These are phyloP conservation scores for Pecten maximus DNA, from an alignment of 2,888 invertebrate species.

Conservation along the genomic window DNA sequence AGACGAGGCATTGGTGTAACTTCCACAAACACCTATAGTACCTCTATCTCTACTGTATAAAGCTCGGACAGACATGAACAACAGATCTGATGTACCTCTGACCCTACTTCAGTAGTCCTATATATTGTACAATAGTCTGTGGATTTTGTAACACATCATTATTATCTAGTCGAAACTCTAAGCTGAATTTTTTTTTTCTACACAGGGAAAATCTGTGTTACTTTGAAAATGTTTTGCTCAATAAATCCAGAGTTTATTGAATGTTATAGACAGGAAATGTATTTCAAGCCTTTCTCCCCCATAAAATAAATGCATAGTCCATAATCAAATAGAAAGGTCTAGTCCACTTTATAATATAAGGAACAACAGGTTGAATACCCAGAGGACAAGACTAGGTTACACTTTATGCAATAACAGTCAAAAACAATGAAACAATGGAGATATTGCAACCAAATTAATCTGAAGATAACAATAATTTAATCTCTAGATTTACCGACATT, in stretches of 20 bases:
- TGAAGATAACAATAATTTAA: neutral
- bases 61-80: neutral
- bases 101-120: too few relatives aligned
- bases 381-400: neutral
- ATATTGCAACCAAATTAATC: neutral
- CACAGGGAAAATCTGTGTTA: neutral
- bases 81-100: too few relatives aligned
- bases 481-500: neutral
- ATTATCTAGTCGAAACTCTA: neutral
- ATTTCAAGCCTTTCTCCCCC: neutral
- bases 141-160: too few relatives aligned
- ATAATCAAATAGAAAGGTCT: neutral
- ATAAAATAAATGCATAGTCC: neutral
- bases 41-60: neutral
- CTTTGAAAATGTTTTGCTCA: neutral
- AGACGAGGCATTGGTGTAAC: neutral
- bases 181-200: neutral
- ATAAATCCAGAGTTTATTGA: neutral
- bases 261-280: neutral
- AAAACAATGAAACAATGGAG: neutral
- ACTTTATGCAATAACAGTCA: neutral
- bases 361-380: neutral
- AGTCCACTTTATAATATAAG: neutral
- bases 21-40: neutral
- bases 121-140: neutral